phyloP scores from a whole-genome alignment of 1,140 invertebrate species.

The Pollicipes pollicipes region DNA sequence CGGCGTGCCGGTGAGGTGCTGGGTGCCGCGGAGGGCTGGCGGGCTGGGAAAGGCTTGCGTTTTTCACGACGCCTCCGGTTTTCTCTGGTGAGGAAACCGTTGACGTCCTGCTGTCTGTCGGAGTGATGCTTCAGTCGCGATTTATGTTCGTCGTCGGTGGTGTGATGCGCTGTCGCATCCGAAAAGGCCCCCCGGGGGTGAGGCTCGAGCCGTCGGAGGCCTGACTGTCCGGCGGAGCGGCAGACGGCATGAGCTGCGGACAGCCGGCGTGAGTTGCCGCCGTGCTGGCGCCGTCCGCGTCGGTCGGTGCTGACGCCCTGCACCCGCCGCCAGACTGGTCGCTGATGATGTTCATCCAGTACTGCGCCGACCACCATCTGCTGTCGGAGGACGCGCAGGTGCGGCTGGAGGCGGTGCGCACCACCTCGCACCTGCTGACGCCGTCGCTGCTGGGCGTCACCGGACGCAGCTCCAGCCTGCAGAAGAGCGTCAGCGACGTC shows the following conservation, averaged over 20 bases:
- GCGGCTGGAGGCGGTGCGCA: constrained; percentile 80
- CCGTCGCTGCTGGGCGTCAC: constrained; percentile 13
- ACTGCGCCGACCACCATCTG: constrained; percentile 64
- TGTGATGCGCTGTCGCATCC: background rate
- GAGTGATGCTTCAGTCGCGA: no score
- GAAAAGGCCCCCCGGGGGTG: background rate
- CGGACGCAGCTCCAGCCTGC: constrained; percentile 8
- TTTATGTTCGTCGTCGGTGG: no score
- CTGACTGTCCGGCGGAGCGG: no score
- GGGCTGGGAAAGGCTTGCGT: no score
- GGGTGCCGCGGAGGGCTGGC: no score
- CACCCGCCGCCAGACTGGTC: background rate
- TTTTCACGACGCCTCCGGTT: no score
- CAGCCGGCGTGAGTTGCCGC: background rate
- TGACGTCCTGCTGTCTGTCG: no score
- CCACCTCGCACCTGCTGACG: no score
- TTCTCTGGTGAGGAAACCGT: no score
- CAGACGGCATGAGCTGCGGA: background rate
- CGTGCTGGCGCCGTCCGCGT: background rate
- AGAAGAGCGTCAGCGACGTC: constrained; percentile 57
- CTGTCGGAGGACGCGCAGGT: constrained; percentile 79
- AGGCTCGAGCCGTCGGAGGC: no score
- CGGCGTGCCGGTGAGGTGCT: no score
- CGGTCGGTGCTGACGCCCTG: background rate
- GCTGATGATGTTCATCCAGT: constrained; percentile 8